Base-by-base conservation (phyloP, 2,113 vertebrate species). In the Hippocampus comes region DNA sequence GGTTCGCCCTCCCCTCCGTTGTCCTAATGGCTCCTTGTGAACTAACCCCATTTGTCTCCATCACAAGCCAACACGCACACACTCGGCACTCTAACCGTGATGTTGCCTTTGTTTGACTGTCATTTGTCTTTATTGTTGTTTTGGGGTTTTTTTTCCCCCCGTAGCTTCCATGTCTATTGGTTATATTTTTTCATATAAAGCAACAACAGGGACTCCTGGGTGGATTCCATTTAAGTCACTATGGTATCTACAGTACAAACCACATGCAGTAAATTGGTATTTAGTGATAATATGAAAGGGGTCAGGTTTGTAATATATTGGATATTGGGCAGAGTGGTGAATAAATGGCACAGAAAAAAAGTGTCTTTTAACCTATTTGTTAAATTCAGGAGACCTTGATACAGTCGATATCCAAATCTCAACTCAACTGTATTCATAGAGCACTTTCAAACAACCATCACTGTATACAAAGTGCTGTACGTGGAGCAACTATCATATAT, bases 21-120 rank as follows among this genome's bases (percentile, higher is more conserved):
- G 71, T 86, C 77, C 79, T 89, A 88, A 88, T 89, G 81, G 77
- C 78, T 83, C 71, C 76, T 69, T 87, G 71, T 86, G 78, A 88
- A 85, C 83, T 83, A 85, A 85, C 76, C 84, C 86, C 83, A 89
- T 89, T 87, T 83, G 86, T 90, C 90, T 89, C 83, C 55, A 86
- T 85, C 82, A 78, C 76, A 71, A 60, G 68, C 68, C 23, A 51
- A 69, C 70, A 70, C 71, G 75, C 74, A 46, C 66, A 72, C 43
- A 59, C 59, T 60, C 53, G 74, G 59, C 73, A 53, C 68, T 82
- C 63, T 57, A 72, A 49, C 66, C 71, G 49, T 57, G 73, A 73
- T 76, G 46, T 61, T 70, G 61, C 68, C 57, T 82, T 71, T 80
- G 67, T 82, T 77, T 82, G 82, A 88, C 82, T 77, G 80, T 65